Evolutionary conservation across 2,888 invertebrate genomes (phyloP).

Genomic region (Apamea sordens): DNA sequence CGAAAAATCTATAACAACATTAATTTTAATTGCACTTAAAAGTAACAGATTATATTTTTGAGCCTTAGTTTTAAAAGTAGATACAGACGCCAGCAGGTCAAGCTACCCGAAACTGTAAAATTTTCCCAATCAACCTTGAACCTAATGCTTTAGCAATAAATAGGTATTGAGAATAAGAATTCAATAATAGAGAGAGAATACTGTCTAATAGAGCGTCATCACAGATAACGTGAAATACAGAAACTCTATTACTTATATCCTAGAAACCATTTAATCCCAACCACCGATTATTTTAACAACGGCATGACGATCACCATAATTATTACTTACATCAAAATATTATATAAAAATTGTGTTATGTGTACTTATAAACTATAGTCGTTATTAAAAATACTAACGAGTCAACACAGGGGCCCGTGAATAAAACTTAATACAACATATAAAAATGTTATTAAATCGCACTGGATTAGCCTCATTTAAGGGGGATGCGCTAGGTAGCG

Average conservation of each 20-base stretch:
- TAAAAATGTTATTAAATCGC: background rate
- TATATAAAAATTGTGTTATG: background rate
- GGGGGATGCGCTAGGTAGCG: too few species aligned
- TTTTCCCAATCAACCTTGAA: too few species aligned
- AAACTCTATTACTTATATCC: background rate
- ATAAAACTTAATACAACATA: background rate
- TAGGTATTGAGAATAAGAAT: conserved; percentile 5
- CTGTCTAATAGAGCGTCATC: background rate
- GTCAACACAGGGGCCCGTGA: background rate
- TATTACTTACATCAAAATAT: background rate
- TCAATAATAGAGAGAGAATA: too few species aligned
- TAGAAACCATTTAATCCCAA: conserved; percentile 16
- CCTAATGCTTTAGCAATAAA: background rate
- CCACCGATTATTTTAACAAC: conserved; percentile 6
- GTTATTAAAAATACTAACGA: background rate
- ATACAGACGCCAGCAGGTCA: too few species aligned
- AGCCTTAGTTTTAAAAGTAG: background rate
- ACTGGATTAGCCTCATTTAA: background rate
- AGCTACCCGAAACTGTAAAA: too few species aligned
- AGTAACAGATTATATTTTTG: conserved; percentile 7
- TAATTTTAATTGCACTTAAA: conserved; percentile 42
- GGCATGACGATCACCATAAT: background rate
- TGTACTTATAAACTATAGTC: background rate
- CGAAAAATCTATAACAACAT: conserved; percentile 6
- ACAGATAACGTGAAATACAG: conserved; percentile 3